Conservation (phyloP, 2,797 vertebrate genomes). For the Glyptemys insculpta region DNA sequence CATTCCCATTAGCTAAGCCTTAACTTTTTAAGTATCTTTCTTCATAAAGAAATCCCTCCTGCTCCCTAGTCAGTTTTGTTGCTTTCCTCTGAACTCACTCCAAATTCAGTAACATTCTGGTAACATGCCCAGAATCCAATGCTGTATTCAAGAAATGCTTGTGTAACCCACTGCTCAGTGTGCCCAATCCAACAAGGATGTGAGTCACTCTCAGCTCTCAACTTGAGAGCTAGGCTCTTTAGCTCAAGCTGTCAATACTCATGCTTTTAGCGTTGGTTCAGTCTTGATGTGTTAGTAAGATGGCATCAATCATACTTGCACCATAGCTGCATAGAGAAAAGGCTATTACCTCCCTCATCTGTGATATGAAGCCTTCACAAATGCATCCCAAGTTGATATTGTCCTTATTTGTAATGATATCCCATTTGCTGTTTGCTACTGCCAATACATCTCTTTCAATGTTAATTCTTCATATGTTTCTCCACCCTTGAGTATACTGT, state of each 20-base stretch:
- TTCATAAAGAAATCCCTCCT: too few relatives aligned
- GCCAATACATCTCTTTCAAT: neutral
- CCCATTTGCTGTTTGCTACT: neutral
- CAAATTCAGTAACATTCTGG: neutral
- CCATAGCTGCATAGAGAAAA: neutral
- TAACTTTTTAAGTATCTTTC: too few relatives aligned
- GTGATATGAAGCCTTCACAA: too few relatives aligned
- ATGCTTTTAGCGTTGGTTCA: neutral
- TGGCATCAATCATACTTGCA: neutral
- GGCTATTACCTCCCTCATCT: too few relatives aligned
- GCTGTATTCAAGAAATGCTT: neutral
- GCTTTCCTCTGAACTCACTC: too few relatives aligned
- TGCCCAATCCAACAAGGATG: fast-evolving
- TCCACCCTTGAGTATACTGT: neutral
- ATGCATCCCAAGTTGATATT: neutral
- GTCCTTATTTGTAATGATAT: neutral
- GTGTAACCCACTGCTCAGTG: neutral
- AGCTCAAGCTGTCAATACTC: neutral
- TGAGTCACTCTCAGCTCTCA: neutral
- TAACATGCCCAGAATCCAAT: neutral
- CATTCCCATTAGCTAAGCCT: too few relatives aligned
- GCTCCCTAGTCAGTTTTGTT: too few relatives aligned
- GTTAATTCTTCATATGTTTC: neutral
- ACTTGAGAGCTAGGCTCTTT: neutral
- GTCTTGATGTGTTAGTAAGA: neutral